A percentile compares a stretch with the other conserved stretches of the same genome.
Conservation (phyloP, 1,140 invertebrate genomes). For the Euura saliciscinereae region DNA sequence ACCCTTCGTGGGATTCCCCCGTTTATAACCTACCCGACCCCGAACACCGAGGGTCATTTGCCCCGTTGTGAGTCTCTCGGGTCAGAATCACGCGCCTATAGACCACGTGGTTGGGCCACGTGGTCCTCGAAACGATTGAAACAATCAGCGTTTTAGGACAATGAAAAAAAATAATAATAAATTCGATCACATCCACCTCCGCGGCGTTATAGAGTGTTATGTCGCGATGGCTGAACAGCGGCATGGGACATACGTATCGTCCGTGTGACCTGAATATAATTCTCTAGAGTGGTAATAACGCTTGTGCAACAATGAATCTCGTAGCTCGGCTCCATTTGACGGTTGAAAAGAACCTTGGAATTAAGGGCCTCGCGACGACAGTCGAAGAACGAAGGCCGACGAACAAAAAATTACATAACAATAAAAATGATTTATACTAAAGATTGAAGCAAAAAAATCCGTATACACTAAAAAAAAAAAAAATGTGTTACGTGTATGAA, state of each 20-base stretch:
- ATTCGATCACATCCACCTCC: slow-evolving; percentile 33
- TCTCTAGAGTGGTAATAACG: slow-evolving; percentile 37
- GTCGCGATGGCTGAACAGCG: slow-evolving; percentile 25
- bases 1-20: background rate
- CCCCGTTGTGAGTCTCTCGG: background rate
- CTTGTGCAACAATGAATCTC: slow-evolving; percentile 40
- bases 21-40: background rate
- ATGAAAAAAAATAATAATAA: slow-evolving; percentile 30
- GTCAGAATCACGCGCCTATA: slow-evolving; percentile 21
- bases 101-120: slow-evolving; percentile 39
- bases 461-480: no score
- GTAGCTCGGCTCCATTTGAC: background rate
- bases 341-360: background rate
- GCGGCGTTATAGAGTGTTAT: slow-evolving; percentile 24
- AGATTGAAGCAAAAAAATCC: no score
- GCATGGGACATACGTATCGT: slow-evolving; percentile 28
- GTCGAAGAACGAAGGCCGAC: background rate
- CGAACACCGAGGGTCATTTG: background rate
- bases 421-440: no score
- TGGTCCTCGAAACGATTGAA: slow-evolving; percentile 30
- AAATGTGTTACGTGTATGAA: no score
- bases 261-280: slow-evolving; percentile 46
- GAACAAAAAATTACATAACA: background rate
- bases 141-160: slow-evolving; percentile 21
- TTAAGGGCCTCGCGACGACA: background rate